Percentiles rank a stretch among this genome's conserved stretches.
These are phyloP conservation scores for Agapornis canus DNA, from an alignment of 2,797 vertebrate species.

Conservation along the genomic window DNA sequence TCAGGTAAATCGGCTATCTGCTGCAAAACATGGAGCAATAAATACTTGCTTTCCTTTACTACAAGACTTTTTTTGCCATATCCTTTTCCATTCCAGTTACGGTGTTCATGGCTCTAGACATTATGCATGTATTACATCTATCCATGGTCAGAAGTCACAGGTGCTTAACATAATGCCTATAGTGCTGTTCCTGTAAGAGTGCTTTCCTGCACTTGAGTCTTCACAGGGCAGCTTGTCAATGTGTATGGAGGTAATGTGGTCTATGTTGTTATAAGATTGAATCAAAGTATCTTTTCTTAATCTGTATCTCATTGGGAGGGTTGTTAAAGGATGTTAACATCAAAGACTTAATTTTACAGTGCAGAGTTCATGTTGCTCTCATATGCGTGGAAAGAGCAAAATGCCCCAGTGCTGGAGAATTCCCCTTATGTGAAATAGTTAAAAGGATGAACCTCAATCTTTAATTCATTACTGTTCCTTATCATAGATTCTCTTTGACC, in stretches of 20 bases:
- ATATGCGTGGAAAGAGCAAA: neutral
- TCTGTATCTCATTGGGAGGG: neutral
- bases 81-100: neutral
- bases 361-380: neutral
- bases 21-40: neutral
- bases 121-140: neutral
- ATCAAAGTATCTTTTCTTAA: neutral
- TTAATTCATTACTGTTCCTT: constrained; percentile 1
- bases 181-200: neutral
- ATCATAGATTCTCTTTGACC: neutral
- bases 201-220: neutral
- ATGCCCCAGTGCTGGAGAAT: neutral
- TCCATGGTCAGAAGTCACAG: neutral
- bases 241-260: fast-evolving
- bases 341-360: neutral
- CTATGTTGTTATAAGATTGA: neutral
- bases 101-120: neutral
- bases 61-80: neutral
- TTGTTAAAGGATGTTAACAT: neutral
- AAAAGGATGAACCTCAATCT: neutral
- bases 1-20: neutral
- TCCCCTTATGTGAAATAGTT: neutral
- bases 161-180: neutral
- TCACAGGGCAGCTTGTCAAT: neutral
- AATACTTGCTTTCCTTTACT: neutral